Conservation (phyloP, 2,888 invertebrate genomes). For the Orchesella flavescens region DNA sequence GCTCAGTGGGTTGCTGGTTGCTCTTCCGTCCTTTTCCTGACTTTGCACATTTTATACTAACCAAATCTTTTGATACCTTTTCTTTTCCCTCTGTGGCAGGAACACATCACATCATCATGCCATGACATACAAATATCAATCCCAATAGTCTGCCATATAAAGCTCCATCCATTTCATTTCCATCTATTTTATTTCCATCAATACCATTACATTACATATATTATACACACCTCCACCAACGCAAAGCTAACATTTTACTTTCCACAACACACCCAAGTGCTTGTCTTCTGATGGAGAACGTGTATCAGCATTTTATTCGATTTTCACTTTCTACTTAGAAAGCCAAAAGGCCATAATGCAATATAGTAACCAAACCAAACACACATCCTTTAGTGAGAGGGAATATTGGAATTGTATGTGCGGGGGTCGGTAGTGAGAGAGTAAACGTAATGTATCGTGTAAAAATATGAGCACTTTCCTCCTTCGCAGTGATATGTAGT, state of each 20-base stretch:
- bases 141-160: neutral
- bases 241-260: neutral
- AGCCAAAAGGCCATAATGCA: constrained; percentile 28
- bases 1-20: neutral
- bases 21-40: constrained; percentile 1
- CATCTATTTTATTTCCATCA: constrained; percentile 47
- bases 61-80: constrained; percentile 45
- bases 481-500: neutral
- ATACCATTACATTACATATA: constrained; percentile 29
- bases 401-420: neutral
- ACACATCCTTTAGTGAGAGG: too few species aligned
- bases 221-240: constrained; percentile 3
- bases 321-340: constrained; percentile 41
- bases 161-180: constrained; percentile 43
- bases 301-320: constrained; percentile 33
- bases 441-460: too few species aligned
- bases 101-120: constrained; percentile 22
- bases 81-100: constrained; percentile 33
- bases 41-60: constrained; percentile 22
- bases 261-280: neutral
- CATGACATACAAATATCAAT: constrained; percentile 40
- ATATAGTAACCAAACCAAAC: neutral
- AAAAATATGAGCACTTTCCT: neutral
- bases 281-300: neutral
- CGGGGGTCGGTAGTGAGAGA: neutral